Conservation (phyloP, 1,140 invertebrate species). For the Cryptotermes secundus region DNA sequence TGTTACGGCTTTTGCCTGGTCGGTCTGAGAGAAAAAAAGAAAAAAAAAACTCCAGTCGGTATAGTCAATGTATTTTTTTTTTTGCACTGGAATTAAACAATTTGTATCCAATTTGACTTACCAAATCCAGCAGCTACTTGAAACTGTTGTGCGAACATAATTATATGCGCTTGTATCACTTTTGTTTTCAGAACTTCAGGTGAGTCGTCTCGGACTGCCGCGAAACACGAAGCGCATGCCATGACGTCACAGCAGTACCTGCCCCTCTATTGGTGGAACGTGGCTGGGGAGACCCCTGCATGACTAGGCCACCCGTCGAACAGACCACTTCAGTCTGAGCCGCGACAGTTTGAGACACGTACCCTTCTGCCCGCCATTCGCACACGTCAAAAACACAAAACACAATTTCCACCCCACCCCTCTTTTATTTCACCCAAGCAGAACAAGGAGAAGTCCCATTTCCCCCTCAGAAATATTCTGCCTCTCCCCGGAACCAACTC, state of each 20-base stretch:
- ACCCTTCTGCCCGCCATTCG: not conserved
- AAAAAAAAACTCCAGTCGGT: too few species aligned
- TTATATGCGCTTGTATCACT: not conserved
- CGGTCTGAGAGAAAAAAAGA: too few species aligned
- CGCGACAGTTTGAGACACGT: not conserved
- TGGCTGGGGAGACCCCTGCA: slow-evolving; percentile 27
- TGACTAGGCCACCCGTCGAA: slow-evolving; percentile 16
- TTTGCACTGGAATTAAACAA: too few species aligned
- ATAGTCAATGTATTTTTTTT: too few species aligned
- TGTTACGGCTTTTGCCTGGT: too few species aligned
- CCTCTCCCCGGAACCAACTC: not conserved
- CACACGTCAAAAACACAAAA: not conserved
- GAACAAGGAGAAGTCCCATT: not conserved
- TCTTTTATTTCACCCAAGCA: slow-evolving; percentile 8
- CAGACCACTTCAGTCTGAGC: slow-evolving; percentile 24
- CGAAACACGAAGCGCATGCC: slow-evolving; percentile 18
- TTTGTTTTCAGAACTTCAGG: not conserved
- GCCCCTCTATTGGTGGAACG: slow-evolving; percentile 14
- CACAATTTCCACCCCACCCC: not conserved
- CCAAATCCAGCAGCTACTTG: too few species aligned
- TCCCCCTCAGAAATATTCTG: not conserved
- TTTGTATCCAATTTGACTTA: too few species aligned
- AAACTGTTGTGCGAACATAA: too few species aligned
- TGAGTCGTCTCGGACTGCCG: slow-evolving; percentile 18
- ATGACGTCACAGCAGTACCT: slow-evolving; percentile 21